These are phyloP conservation scores for Aleiodes alternator DNA, from an alignment of 2,888 invertebrate genomes.

Conservation along the genomic window DNA sequence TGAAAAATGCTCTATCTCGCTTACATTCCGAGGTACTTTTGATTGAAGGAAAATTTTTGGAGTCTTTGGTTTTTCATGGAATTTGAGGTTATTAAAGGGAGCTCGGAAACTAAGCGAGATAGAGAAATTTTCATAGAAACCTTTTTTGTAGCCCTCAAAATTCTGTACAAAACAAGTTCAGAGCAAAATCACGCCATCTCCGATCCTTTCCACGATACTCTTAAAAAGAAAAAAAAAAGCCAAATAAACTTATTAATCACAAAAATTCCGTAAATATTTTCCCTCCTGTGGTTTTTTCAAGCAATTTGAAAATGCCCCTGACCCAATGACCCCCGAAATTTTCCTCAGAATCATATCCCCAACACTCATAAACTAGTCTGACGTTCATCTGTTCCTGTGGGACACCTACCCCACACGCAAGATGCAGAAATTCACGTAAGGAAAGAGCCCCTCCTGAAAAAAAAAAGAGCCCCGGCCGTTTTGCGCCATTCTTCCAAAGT, in stretches of 20 bases:
- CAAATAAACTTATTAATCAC: too few species aligned
- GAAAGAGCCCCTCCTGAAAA: constrained; percentile 33
- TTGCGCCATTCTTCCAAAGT: constrained; percentile 63
- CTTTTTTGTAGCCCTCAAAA: too few species aligned
- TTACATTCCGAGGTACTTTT: too few species aligned
- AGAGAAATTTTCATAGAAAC: not conserved
- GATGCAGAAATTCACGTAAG: constrained; percentile 3
- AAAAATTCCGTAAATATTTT: constrained; percentile 13
- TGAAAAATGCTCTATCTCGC: not conserved
- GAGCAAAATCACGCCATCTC: too few species aligned
- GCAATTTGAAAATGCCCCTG: constrained; percentile 68
- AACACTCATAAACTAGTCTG: constrained; percentile 43
- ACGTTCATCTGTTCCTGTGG: constrained; percentile 72
- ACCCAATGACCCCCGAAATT: constrained; percentile 25
- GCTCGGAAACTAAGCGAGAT: too few species aligned
- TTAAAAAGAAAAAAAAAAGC: not conserved
- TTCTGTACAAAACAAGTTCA: too few species aligned
- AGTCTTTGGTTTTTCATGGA: too few species aligned
- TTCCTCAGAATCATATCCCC: not conserved
- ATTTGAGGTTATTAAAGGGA: too few species aligned
- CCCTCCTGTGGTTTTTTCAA: constrained; percentile 56
- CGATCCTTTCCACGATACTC: not conserved
- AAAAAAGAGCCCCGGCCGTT: constrained; percentile 48
- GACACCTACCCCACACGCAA: constrained; percentile 52
- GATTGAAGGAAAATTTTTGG: too few species aligned